phyloP scores from a whole-genome alignment of 2,113 vertebrate genomes.

The Cepphus grylle region DNA sequence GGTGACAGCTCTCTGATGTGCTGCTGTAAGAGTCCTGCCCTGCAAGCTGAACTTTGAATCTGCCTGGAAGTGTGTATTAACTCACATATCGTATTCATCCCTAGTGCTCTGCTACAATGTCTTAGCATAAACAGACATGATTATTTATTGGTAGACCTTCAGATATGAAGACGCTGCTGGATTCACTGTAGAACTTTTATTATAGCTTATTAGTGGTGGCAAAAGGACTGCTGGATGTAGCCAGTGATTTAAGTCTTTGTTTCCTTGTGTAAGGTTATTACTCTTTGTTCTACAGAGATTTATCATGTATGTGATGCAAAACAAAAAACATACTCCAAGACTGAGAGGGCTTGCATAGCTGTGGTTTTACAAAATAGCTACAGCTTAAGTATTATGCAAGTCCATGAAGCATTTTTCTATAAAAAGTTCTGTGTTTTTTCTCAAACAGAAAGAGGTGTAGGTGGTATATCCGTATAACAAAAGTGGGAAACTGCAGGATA shows the following conservation, averaged over 20 bases:
- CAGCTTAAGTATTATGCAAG: background rate
- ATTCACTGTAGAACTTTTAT: background rate
- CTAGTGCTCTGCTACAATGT: background rate
- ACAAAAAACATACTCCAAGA: background rate
- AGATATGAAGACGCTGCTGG: background rate
- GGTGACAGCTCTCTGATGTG: background rate
- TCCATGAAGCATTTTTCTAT: background rate
- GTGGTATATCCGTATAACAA: background rate
- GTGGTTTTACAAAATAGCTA: background rate
- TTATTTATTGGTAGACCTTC: background rate
- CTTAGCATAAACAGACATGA: background rate
- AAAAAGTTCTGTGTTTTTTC: background rate
- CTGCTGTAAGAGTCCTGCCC: background rate
- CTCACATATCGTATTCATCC: background rate
- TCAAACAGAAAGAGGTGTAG: background rate
- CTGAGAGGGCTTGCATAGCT: background rate
- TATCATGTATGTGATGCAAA: background rate
- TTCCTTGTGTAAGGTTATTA: background rate
- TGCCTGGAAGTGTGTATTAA: background rate
- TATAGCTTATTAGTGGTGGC: background rate
- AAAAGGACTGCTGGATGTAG: background rate
- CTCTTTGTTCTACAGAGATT: background rate
- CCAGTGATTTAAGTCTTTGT: background rate
- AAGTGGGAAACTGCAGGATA: background rate
- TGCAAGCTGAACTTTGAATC: background rate